These are phyloP conservation scores for Gorsachius goisagi DNA, from an alignment of 2,113 vertebrate genomes.

Conservation along the genomic window DNA sequence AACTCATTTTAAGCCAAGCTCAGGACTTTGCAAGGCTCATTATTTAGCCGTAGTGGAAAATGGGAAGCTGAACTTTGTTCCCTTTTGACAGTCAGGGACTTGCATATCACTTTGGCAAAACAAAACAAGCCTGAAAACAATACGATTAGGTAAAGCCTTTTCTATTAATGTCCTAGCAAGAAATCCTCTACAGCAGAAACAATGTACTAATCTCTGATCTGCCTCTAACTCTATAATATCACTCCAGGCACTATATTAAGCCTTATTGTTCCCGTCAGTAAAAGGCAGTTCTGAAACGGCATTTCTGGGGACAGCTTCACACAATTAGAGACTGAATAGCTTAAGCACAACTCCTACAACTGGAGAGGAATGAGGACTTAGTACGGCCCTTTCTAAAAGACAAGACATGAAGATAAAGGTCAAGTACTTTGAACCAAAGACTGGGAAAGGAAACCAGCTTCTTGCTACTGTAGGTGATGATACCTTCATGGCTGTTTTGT, in stretches of 20 bases:
- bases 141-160: slow-evolving; percentile 46
- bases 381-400: neutral
- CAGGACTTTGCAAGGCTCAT: neutral
- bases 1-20: neutral
- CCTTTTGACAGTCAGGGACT: slow-evolving; percentile 28
- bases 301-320: neutral
- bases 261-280: slow-evolving; percentile 46
- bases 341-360: neutral
- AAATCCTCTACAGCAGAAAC: slow-evolving; percentile 41
- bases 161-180: slow-evolving; percentile 51
- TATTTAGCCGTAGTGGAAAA: slow-evolving; percentile 6
- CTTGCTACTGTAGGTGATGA: neutral
- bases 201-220: slow-evolving; percentile 49
- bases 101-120: slow-evolving; percentile 23
- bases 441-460: neutral
- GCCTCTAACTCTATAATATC: slow-evolving; percentile 19
- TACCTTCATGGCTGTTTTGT: neutral
- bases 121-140: slow-evolving; percentile 54
- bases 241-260: slow-evolving; percentile 55
- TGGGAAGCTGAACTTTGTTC: slow-evolving; percentile 27
- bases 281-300: neutral
- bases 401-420: slow-evolving; percentile 12
- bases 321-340: neutral
- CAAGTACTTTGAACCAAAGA: slow-evolving; percentile 16
- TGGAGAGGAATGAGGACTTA: neutral